phyloP scores from a whole-genome alignment of 2,113 vertebrate species.

The Prionailurus bengalensis region DNA sequence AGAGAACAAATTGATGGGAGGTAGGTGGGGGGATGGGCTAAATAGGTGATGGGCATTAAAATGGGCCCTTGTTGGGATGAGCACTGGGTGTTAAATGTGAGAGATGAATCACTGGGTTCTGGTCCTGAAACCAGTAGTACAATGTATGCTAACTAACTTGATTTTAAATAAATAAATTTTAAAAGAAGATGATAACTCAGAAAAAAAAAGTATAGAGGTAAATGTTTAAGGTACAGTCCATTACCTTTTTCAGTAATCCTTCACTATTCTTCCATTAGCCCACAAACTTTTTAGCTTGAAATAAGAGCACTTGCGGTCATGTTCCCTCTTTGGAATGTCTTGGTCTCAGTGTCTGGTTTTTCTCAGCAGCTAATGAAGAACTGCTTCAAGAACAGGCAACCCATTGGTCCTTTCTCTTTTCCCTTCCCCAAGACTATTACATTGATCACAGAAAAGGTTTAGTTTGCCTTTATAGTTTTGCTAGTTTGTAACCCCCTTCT shows the following conservation, averaged over 20 bases:
- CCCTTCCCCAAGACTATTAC: not conserved
- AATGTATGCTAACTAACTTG: no score
- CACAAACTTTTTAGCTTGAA: not conserved
- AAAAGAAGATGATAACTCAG: slow-evolving; percentile 23
- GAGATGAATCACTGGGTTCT: no score
- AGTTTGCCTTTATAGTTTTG: slow-evolving; percentile 8
- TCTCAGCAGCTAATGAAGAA: not conserved
- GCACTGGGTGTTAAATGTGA: no score
- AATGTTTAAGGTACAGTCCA: not conserved
- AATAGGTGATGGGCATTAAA: no score
- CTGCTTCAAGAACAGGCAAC: not conserved
- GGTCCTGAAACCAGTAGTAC: no score
- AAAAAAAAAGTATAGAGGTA: not conserved
- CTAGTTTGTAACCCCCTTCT: not conserved
- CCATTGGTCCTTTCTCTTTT: not conserved
- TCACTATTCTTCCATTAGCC: not conserved
- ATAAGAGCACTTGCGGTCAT: not conserved
- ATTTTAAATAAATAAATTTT: no score
- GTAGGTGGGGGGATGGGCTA: no score
- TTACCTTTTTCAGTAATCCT: not conserved
- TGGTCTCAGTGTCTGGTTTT: not conserved
- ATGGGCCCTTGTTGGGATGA: no score
- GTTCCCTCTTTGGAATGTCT: not conserved
- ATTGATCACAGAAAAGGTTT: not conserved
- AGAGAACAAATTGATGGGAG: no score